Evolutionary conservation across 2,113 vertebrate genomes (phyloP).

Genomic region (Argyrosomus japonicus): DNA sequence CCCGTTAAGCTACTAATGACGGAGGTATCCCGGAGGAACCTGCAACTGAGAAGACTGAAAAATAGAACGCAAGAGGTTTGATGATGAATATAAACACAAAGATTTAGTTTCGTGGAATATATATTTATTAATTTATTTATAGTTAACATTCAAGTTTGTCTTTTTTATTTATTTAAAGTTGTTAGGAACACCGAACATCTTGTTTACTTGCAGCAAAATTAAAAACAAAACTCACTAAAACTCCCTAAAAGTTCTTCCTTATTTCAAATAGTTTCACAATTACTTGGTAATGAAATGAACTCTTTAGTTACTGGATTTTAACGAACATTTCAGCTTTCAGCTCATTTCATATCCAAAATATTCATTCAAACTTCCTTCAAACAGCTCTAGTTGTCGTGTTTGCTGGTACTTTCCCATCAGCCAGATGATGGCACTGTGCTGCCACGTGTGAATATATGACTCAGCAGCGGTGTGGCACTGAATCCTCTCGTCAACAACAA

Average conservation of each 20-base stretch:
- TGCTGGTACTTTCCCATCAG: not conserved
- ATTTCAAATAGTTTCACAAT: not conserved
- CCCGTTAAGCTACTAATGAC: not conserved
- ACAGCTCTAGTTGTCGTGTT: not conserved
- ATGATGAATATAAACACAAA: too few relatives aligned
- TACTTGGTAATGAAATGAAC: not conserved
- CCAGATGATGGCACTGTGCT: conserved; percentile 76
- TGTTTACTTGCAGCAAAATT: too few relatives aligned
- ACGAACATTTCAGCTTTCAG: too few relatives aligned
- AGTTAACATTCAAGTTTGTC: not conserved
- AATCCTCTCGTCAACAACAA: conserved; percentile 24
- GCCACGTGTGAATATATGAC: conserved; percentile 38
- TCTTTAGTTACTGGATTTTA: not conserved
- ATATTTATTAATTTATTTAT: not conserved
- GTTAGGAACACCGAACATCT: not conserved
- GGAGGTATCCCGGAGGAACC: not conserved
- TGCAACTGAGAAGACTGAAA: not conserved
- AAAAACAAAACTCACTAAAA: not conserved
- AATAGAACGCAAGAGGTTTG: not conserved
- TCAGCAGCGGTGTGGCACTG: conserved; percentile 1
- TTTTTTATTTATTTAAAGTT: too few relatives aligned
- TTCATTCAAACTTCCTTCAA: not conserved
- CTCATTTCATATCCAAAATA: not conserved
- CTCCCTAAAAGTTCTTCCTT: not conserved
- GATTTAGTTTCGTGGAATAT: not conserved